These are phyloP conservation scores for Tachina fera DNA, from an alignment of 2,888 invertebrate species.

Conservation along the genomic window DNA sequence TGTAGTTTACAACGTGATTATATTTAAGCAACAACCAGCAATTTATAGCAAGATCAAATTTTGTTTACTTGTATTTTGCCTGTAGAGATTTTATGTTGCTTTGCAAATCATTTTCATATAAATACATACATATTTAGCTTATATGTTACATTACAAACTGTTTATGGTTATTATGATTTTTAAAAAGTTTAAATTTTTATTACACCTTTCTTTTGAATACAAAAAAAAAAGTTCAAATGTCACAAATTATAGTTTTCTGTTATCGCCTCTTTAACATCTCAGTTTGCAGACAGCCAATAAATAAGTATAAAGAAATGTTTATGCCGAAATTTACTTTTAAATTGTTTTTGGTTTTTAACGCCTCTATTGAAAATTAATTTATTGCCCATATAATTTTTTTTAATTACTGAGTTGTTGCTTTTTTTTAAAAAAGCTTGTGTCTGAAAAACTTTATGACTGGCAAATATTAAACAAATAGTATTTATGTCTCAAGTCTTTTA, in stretches of 20 bases:
- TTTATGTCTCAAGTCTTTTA: slow-evolving; percentile 5
- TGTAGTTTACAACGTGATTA: not conserved
- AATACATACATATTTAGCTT: not conserved
- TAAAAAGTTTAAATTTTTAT: not conserved
- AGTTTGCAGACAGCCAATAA: not conserved
- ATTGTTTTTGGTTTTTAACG: not conserved
- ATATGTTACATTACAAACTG: not conserved
- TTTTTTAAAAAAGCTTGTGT: not conserved
- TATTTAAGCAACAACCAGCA: not conserved
- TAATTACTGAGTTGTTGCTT: not conserved
- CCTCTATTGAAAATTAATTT: slow-evolving; percentile 4
- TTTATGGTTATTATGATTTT: not conserved
- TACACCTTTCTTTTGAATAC: not conserved
- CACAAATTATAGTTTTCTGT: not conserved
- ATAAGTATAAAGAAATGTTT: not conserved
- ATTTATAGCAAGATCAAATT: not conserved
- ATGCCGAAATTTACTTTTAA: not conserved
- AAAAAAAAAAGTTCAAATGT: not conserved
- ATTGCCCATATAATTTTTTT: slow-evolving; percentile 11
- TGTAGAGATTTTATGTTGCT: slow-evolving; percentile 1
- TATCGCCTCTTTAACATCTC: not conserved
- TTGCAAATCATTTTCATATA: not conserved
- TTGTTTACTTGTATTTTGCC: not conserved
- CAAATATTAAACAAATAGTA: not conserved
- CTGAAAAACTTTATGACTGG: not conserved